Conservation (phyloP, 2,888 invertebrate species). For the Junonia oenone region DNA sequence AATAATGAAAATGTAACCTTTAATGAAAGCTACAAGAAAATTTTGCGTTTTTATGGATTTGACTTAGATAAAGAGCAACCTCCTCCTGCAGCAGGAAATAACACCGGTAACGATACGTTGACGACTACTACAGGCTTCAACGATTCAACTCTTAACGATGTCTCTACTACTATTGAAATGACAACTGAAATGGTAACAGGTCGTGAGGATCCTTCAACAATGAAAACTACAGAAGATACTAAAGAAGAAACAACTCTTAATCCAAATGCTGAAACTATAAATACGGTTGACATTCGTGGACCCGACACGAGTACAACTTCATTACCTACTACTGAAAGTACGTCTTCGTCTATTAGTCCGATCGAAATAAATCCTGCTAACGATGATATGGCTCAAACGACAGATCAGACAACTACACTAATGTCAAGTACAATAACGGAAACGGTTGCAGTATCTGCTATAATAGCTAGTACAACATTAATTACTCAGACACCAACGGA, state of each 20-base stretch:
- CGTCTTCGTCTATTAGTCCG: not conserved
- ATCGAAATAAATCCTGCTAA: conserved; percentile 10
- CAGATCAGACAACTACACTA: not conserved
- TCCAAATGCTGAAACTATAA: conserved; percentile 53
- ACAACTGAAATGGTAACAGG: conserved; percentile 37
- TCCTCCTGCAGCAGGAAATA: conserved; percentile 34
- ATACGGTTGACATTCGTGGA: conserved; percentile 45
- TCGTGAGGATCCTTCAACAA: conserved; percentile 39
- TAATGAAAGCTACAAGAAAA: conserved; percentile 84
- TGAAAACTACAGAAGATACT: conserved; percentile 28
- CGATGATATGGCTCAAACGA: conserved; percentile 1
- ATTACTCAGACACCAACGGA: conserved; percentile 11
- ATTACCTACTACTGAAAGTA: conserved; percentile 2
- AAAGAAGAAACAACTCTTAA: conserved; percentile 53
- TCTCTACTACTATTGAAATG: conserved; percentile 25
- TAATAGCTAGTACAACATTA: conserved; percentile 11
- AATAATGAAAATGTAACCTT: conserved; percentile 80
- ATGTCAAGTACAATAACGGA: conserved; percentile 7
- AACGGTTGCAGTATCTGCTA: not conserved
- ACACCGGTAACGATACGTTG: conserved; percentile 32
- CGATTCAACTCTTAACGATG: conserved; percentile 29
- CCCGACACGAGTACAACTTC: conserved; percentile 41
- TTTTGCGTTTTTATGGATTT: conserved; percentile 89
- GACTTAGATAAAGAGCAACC: conserved; percentile 80
- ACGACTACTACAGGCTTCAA: conserved; percentile 27